Evolutionary conservation across 2,797 vertebrate species (phyloP).

Genomic region (Ctenosaura bakeri): DNA sequence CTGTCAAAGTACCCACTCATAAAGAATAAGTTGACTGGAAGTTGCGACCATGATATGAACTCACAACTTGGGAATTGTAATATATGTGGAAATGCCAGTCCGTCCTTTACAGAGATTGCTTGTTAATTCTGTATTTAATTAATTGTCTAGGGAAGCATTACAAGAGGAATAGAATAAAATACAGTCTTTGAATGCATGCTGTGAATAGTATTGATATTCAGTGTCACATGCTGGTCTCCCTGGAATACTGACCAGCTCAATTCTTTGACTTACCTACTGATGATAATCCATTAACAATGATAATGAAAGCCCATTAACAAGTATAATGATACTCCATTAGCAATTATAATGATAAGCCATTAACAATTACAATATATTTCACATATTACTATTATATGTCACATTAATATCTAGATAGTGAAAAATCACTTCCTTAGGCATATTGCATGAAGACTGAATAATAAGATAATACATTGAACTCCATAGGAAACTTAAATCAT

Average conservation of each 20-base stretch:
- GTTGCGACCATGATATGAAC: constrained; percentile 57
- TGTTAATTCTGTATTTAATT: constrained; percentile 73
- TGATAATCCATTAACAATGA: neutral
- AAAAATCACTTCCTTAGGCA: constrained; percentile 14
- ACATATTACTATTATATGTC: constrained; percentile 10
- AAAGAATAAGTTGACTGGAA: constrained; percentile 68
- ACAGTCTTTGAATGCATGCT: constrained; percentile 47
- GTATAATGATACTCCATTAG: neutral
- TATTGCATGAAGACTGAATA: neutral
- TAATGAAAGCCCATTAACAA: neutral
- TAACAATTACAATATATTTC: constrained; percentile 20
- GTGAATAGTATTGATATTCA: constrained; percentile 66
- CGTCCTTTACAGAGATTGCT: constrained; percentile 51
- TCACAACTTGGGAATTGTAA: constrained; percentile 67
- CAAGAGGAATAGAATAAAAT: constrained; percentile 56
- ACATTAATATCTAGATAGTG: neutral
- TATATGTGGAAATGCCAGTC: constrained; percentile 59
- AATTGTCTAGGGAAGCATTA: constrained; percentile 65
- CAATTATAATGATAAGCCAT: neutral
- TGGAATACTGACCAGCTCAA: constrained; percentile 40
- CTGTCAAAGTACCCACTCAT: constrained; percentile 32
- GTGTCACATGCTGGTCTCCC: constrained; percentile 63
- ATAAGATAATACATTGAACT: neutral
- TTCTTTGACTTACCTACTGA: constrained; percentile 9
- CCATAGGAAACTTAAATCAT: neutral